Conservation (phyloP, 2,888 invertebrate species). For the Psylliodes chrysocephalus region DNA sequence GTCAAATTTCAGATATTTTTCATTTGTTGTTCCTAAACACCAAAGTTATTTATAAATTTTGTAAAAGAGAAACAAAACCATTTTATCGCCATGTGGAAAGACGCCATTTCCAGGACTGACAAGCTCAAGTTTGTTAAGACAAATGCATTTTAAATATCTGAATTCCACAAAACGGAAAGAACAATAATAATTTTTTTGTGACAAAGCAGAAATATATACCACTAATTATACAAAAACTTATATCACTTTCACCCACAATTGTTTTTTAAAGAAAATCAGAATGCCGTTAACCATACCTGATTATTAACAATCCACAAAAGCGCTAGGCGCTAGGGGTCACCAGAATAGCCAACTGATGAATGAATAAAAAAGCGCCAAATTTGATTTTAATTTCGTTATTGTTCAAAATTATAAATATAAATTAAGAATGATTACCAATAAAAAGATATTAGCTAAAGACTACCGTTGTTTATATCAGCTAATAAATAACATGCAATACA, state of each 20-base stretch:
- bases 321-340: constrained; percentile 62
- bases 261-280: constrained; percentile 50
- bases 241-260: constrained; percentile 48
- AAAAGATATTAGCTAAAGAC: too few relatives aligned
- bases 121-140: constrained; percentile 61
- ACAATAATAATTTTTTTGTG: constrained; percentile 28
- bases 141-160: constrained; percentile 22
- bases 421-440: too few relatives aligned
- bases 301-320: constrained; percentile 60
- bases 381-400: too few relatives aligned
- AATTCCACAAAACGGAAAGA: constrained; percentile 1
- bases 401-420: too few relatives aligned
- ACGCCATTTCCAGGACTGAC: constrained; percentile 79
- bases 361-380: constrained; percentile 13
- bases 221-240: constrained; percentile 41
- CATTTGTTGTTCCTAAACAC: constrained; percentile 7
- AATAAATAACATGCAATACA: too few relatives aligned
- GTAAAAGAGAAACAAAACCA: constrained; percentile 22
- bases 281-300: constrained; percentile 62
- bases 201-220: constrained; percentile 28
- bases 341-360: constrained; percentile 18
- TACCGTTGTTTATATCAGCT: too few relatives aligned
- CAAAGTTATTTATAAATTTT: constrained; percentile 17
- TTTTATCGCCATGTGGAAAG: constrained; percentile 73
- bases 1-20: constrained; percentile 23